A percentile compares a stretch with the other conserved stretches of the same genome.
Conservation (phyloP, 2,888 invertebrate genomes). For the Pristionchus exspectatus region DNA sequence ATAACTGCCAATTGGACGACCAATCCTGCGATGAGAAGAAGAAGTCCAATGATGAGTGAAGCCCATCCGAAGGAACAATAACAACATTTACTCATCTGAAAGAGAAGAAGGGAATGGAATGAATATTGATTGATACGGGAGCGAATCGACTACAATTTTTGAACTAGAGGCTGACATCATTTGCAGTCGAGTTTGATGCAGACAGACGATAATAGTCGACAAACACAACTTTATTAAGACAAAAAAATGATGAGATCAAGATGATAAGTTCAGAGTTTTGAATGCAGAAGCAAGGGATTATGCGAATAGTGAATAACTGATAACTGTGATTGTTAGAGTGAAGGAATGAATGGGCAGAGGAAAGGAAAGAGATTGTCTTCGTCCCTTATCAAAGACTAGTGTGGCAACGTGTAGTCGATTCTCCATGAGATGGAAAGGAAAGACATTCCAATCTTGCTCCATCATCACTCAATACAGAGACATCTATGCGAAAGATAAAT, state of each 20-base stretch:
- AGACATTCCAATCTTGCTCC: conserved; percentile 6
- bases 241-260: not conserved
- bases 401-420: conserved; percentile 38
- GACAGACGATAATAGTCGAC: not conserved
- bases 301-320: conserved; percentile 12
- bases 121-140: not conserved
- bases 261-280: not conserved
- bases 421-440: not conserved
- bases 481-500: not conserved
- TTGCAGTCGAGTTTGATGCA: not conserved
- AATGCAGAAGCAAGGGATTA: conserved; percentile 35
- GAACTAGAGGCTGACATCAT: not conserved
- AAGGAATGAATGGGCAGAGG: not conserved
- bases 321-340: not conserved
- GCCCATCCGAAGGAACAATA: conserved; percentile 48
- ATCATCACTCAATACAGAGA: not conserved
- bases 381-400: conserved; percentile 20
- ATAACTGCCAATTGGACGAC: conserved; percentile 67
- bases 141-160: not conserved
- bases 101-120: not conserved
- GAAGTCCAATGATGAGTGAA: not conserved
- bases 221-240: not conserved
- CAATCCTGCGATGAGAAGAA: conserved; percentile 57
- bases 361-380: conserved; percentile 32
- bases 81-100: conserved; percentile 33